Evolutionary conservation across 2,888 invertebrate genomes (phyloP), one percentile per base, ranked within the genome.

Genomic region (Pemphredon lugubris): DNA sequence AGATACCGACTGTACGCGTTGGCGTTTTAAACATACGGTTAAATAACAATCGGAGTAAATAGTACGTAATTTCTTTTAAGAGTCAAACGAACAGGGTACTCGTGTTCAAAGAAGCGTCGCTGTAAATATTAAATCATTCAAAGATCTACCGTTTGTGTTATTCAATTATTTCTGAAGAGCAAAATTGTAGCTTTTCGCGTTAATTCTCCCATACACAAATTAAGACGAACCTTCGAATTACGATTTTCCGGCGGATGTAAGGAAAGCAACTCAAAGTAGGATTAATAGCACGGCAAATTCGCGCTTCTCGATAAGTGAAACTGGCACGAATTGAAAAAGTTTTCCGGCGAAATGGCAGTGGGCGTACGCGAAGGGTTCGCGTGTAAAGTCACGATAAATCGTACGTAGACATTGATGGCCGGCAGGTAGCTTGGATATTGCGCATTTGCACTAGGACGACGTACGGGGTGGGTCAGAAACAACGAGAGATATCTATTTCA

Each of bases 311-410:
- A 77, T 79, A 75, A 72, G 71, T 59, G 74, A 80, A 74, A 77
- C 72, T 54, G 65, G 64, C 80, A 68, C 77, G 80, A 75, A 79
- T 80, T 65, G 77, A 68, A 69, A 81, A 78, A 78, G 70, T 81
- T 81, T 74, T 48, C 81, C 69, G 71, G 60, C 64, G 72, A 48
- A 79, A 79, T 75, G 69, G 61, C 58, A 42, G 59, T 37, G 66
- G 64, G 61, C 51, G 75, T 55, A 53, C 40, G 58, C 63, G 71
- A 50, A 53, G 20, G 67, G 72, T 40, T 79, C 57, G 77, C 79
- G 80, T 79, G 79, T 68, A 51, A 65, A 77, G 70, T 80, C 72
- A 60, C 79, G 80, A 79, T 79, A 79, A 79, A 79, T 79, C 77
- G 67, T 48, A 50, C 51, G 60, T 77, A 80, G 79, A 79, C 79